These are phyloP conservation scores for Alligator mississippiensis DNA, from an alignment of 2,113 vertebrate species.

Conservation along the genomic window DNA sequence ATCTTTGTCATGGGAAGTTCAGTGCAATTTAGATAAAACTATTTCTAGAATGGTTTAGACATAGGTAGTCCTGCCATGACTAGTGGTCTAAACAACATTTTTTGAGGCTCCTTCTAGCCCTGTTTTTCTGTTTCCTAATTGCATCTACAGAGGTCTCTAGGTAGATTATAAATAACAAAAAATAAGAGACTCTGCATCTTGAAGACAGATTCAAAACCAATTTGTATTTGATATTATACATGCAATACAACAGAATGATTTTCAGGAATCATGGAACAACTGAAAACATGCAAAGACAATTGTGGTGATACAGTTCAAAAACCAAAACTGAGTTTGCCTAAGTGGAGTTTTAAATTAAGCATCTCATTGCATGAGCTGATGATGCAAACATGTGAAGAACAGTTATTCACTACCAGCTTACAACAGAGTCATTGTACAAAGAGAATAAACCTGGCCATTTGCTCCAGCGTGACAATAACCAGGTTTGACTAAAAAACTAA, in stretches of 20 bases:
- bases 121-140: neutral
- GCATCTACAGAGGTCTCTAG: neutral
- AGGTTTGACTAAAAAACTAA: neutral
- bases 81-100: too few species aligned
- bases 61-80: too few species aligned
- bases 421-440: neutral
- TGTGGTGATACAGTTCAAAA: neutral
- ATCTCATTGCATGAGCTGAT: neutral
- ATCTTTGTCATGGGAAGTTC: too few species aligned
- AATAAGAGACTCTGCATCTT: neutral
- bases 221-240: neutral
- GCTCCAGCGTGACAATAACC: neutral
- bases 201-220: neutral
- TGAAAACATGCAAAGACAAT: neutral
- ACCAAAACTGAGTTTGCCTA: neutral
- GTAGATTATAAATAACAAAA: neutral
- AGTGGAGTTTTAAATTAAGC: neutral
- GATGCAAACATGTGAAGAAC: rapidly evolving
- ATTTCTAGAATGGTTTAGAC: too few species aligned
- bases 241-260: neutral
- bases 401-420: neutral
- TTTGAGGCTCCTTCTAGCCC: too few species aligned
- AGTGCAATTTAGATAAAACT: too few species aligned
- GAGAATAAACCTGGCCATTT: neutral
- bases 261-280: neutral